These are phyloP conservation scores for Schlechtendalia chinensis DNA, from an alignment of 1,140 invertebrate genomes.

Conservation along the genomic window DNA sequence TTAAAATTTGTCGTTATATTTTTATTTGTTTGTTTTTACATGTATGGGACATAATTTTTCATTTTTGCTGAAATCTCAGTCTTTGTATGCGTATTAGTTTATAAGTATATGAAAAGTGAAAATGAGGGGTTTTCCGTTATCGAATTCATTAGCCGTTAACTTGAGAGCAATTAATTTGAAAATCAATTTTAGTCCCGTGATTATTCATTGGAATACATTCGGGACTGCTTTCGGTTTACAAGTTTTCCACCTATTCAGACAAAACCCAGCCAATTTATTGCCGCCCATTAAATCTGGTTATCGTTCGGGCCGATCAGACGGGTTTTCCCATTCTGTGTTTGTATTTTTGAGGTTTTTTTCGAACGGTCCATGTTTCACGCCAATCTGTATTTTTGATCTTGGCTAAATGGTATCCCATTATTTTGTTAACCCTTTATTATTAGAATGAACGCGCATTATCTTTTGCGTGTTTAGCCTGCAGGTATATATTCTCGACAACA, in stretches of 20 bases:
- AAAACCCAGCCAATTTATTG: slow-evolving; percentile 6
- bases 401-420: slow-evolving; percentile 12
- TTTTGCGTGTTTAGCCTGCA: slow-evolving; percentile 21
- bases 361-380: background rate
- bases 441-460: slow-evolving; percentile 24
- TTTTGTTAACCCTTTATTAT: slow-evolving; percentile 47
- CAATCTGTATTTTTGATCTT: slow-evolving; percentile 36
- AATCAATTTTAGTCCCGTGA: background rate
- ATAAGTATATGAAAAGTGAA: background rate
- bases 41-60: background rate
- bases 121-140: background rate
- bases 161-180: too few relatives aligned
- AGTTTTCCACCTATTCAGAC: slow-evolving; percentile 13
- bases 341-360: slow-evolving; percentile 9
- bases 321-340: slow-evolving; percentile 2
- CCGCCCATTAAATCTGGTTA: slow-evolving; percentile 35
- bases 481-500: background rate
- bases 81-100: background rate
- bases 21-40: background rate
- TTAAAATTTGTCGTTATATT: too few relatives aligned
- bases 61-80: background rate
- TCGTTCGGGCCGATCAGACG: slow-evolving; percentile 19
- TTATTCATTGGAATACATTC: slow-evolving; percentile 25
- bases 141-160: background rate
- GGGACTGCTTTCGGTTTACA: background rate